Base-by-base conservation (phyloP, 1,140 invertebrate species). In the Drosophila busckii region DNA sequence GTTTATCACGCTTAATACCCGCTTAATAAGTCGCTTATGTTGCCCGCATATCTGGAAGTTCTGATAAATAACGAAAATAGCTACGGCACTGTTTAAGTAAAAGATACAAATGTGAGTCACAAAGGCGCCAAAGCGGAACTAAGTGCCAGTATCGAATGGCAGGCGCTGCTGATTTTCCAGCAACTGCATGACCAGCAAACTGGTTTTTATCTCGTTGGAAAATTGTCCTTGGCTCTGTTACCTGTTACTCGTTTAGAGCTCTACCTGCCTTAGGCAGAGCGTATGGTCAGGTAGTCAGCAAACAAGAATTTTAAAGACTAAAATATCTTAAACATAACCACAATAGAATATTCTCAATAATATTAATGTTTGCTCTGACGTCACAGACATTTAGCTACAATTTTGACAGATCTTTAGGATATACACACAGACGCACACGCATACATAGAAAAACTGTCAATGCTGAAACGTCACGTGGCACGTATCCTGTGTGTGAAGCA, bases 21-120 rank as follows among this genome's bases (percentile, higher is more conserved):
- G 60, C 60, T 65, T 61, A 28, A 70, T 25, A 61, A 70, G 28
- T 38, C 46, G 26, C 45, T 59, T 41, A 52, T 52, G 37, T 50
- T 35, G 41, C 70, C 70, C 70, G 70, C 70, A 75, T 61, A 31
- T 40, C 25, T 28, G 26, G 26, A 37, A 13, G 19, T n/a, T n/a
- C 23, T 54, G 70, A 75, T 75, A 75, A 76, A 49, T 38, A 31
- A 40, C 9, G 37, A 54, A 25, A 46, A 49, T 48, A 29, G 28
- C 50, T 42, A 16, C 38, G 19, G 28, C 22, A 34, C 19, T 25
- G n/a, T n/a, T n/a, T n/a, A 13, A 20, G 16, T 23, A 53, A 49
- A 46, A 70, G 45, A 75, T 70, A 49, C 53, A 76, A 60, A 70
- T 75, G 60, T 76, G 60, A 76, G 31, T 78, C 70, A 78, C 44